Conservation (phyloP, 2,113 vertebrate species). For the Phalacrocorax carbo region DNA sequence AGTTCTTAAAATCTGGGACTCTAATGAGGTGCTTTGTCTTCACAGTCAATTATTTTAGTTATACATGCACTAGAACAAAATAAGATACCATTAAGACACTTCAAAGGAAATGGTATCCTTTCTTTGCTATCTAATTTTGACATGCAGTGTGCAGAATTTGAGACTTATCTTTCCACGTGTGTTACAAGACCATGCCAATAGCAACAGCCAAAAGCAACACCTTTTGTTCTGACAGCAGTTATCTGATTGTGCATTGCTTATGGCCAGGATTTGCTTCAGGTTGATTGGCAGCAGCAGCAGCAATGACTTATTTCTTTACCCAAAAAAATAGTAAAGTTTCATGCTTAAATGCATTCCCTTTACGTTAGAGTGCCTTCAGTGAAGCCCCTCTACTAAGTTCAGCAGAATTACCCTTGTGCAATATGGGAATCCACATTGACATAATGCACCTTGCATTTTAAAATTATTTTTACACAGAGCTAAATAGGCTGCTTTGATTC, state of each 20-base stretch:
- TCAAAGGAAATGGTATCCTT: slow-evolving; percentile 4
- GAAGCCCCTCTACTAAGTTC: background rate
- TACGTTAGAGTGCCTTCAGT: background rate
- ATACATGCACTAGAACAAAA: background rate
- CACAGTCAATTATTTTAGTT: slow-evolving; percentile 1
- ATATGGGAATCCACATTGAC: background rate
- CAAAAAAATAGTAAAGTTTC: background rate
- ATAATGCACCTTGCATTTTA: background rate
- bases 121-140: slow-evolving; percentile 8
- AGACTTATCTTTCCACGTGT: background rate
- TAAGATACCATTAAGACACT: background rate
- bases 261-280: background rate
- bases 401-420: background rate
- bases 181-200: background rate
- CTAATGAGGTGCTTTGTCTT: background rate
- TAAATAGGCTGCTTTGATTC: background rate
- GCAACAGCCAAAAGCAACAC: background rate
- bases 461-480: background rate
- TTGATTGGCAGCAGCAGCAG: background rate
- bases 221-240: background rate
- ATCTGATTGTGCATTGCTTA: background rate
- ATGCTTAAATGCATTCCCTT: background rate
- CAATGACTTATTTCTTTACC: background rate
- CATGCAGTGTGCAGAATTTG: background rate
- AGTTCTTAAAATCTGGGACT: background rate